Evolutionary conservation across 2,888 invertebrate species (phyloP).

Genomic region (Bibio marci): DNA sequence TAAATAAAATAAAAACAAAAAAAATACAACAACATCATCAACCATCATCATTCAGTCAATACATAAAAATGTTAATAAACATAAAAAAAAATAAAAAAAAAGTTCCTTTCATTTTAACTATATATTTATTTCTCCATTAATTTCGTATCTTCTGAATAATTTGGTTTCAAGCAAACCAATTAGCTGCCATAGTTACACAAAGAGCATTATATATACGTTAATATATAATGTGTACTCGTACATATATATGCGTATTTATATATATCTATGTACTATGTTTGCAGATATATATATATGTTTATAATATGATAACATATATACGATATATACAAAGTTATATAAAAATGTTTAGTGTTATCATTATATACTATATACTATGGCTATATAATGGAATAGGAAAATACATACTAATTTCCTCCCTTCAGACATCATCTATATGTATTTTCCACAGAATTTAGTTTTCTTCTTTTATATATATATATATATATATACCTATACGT

Average conservation of each 20-base stretch:
- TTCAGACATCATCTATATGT: too few relatives aligned
- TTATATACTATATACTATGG: too few relatives aligned
- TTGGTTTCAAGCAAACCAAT: conserved; percentile 2
- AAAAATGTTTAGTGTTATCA: too few relatives aligned
- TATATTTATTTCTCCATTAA: conserved; percentile 1
- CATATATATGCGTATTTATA: not conserved
- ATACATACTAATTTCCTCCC: too few relatives aligned
- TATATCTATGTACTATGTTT: not conserved
- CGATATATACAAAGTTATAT: too few relatives aligned
- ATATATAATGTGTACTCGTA: too few relatives aligned
- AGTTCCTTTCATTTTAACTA: not conserved
- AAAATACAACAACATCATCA: not conserved
- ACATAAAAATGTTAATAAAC: not conserved
- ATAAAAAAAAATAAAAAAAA: not conserved
- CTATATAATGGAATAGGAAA: too few relatives aligned
- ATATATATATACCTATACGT: too few relatives aligned
- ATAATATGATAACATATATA: too few relatives aligned
- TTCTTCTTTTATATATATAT: too few relatives aligned
- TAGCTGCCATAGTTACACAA: conserved; percentile 1
- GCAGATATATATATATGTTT: not conserved
- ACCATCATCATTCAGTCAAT: not conserved
- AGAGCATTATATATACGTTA: not conserved
- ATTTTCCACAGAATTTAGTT: too few relatives aligned
- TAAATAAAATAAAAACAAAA: not conserved
- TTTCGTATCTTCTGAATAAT: conserved; percentile 2